phyloP scores from a whole-genome alignment of 2,888 invertebrate genomes.

The Tenthredo scrophulariae region DNA sequence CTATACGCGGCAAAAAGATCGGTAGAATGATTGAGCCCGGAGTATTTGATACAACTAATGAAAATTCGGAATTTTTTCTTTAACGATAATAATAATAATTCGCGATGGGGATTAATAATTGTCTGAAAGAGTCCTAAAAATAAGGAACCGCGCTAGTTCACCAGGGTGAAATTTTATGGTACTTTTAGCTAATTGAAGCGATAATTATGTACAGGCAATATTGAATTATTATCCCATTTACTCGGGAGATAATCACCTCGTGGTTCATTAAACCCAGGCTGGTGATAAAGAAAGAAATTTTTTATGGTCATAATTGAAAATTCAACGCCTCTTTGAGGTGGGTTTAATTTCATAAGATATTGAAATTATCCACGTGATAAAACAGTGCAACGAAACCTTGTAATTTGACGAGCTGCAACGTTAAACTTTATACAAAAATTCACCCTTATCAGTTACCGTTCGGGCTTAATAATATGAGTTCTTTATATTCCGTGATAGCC shows the following conservation, averaged over 20 bases:
- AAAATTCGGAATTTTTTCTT: too few relatives aligned
- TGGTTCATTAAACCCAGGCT: constrained; percentile 67
- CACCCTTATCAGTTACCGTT: constrained; percentile 11
- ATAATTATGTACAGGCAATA: constrained; percentile 64
- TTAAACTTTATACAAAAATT: neutral
- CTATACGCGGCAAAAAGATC: neutral
- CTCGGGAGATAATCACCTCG: constrained; percentile 64
- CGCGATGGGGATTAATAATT: neutral
- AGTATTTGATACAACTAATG: neutral
- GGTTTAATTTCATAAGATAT: neutral
- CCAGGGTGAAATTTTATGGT: constrained; percentile 67
- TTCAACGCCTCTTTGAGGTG: neutral
- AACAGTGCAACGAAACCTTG: neutral
- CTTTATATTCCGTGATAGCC: neutral
- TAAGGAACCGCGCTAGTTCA: neutral
- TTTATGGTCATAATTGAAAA: neutral
- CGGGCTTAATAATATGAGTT: neutral
- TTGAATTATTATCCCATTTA: constrained; percentile 70
- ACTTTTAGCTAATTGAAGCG: constrained; percentile 74
- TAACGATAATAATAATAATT: too few relatives aligned
- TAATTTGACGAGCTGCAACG: constrained; percentile 17
- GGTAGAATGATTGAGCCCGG: neutral
- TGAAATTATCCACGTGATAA: neutral
- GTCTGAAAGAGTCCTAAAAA: neutral
- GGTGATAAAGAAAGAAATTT: constrained; percentile 22